These are phyloP conservation scores for Geococcyx californianus DNA, from an alignment of 2,113 vertebrate genomes.

Conservation along the genomic window DNA sequence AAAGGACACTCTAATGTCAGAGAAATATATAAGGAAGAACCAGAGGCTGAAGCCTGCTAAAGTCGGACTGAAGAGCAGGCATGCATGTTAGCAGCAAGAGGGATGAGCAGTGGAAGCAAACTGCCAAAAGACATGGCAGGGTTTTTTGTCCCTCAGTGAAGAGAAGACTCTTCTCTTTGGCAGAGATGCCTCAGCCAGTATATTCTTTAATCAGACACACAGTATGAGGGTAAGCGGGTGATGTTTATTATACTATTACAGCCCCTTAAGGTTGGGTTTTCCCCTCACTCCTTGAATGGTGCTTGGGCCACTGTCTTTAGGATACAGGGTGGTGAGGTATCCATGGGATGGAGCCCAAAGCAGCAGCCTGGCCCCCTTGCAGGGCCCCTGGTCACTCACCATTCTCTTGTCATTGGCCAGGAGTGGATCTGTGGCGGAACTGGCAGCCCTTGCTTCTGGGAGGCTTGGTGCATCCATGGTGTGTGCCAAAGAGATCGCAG, in stretches of 20 bases:
- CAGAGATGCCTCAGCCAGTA: background rate
- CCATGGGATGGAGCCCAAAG: background rate
- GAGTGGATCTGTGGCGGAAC: accelerated
- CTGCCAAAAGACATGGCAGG: background rate
- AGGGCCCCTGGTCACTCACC: background rate
- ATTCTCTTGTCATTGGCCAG: background rate
- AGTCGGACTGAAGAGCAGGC: background rate
- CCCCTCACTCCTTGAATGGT: background rate
- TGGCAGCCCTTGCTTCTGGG: background rate
- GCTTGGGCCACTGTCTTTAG: accelerated
- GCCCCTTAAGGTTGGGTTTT: background rate
- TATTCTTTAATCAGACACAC: background rate
- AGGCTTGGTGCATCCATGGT: background rate
- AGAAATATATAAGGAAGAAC: background rate
- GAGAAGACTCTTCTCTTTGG: background rate
- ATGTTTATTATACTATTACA: background rate
- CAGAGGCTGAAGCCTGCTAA: background rate
- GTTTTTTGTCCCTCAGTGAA: background rate
- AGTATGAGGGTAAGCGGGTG: background rate
- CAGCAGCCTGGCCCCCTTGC: background rate
- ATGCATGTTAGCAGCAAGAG: accelerated
- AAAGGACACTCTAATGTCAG: background rate
- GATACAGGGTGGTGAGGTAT: background rate
- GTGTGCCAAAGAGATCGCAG: background rate
- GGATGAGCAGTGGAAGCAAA: background rate